Conservation (phyloP, 2,113 vertebrate species). For the Podarcis muralis region DNA sequence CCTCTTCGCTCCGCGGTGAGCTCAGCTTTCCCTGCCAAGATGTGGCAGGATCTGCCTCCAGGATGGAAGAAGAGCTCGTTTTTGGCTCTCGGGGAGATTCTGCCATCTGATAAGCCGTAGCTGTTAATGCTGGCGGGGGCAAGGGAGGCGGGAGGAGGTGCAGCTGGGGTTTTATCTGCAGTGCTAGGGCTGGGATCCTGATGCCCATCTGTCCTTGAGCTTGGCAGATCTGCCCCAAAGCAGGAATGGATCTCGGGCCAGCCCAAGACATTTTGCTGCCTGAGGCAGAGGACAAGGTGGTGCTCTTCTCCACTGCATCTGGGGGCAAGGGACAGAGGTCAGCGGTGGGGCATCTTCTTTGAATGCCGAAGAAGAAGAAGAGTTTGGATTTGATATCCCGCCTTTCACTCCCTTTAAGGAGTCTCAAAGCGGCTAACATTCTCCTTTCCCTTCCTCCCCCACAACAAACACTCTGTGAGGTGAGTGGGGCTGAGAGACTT, state of each 20-base stretch:
- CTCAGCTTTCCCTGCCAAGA: neutral
- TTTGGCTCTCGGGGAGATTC: neutral
- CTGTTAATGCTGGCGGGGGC: neutral
- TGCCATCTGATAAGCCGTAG: neutral
- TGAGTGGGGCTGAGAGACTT: no score
- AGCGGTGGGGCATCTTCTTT: no score
- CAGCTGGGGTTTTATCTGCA: neutral
- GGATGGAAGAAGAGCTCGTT: neutral
- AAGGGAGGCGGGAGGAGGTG: neutral
- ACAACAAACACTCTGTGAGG: no score
- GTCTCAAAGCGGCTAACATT: no score
- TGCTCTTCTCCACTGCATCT: neutral
- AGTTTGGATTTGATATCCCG: no score
- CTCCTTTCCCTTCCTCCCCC: no score
- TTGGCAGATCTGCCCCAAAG: neutral
- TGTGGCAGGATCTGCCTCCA: neutral
- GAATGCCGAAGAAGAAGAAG: no score
- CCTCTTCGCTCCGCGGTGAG: conserved; percentile 54
- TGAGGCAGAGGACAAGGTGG: neutral
- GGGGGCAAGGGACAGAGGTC: no score
- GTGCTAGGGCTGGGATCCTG: conserved; percentile 17
- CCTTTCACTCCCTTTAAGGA: no score
- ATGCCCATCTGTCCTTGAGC: neutral
- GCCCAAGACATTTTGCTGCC: neutral
- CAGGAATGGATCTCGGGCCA: neutral